A percentile compares a stretch with the other conserved stretches of the same genome.
Evolutionary conservation across 2,888 invertebrate genomes (phyloP).

Genomic region (Cheilosia impressa): DNA sequence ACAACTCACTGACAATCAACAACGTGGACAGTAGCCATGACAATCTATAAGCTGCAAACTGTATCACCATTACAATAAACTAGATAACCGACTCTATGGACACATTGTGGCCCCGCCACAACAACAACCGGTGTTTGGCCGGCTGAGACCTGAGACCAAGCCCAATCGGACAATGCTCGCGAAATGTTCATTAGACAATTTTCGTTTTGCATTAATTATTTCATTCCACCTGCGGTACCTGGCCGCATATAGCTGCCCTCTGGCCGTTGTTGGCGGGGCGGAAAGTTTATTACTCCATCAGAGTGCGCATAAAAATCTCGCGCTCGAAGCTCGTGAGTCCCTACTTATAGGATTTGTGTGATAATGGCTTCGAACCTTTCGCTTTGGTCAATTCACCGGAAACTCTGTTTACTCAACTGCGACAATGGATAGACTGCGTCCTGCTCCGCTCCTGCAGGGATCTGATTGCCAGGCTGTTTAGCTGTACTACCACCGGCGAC

Average conservation of each 20-base stretch:
- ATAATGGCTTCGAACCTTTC: slow-evolving; percentile 70
- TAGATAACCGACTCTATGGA: slow-evolving; percentile 59
- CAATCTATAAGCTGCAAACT: slow-evolving; percentile 72
- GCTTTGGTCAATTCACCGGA: slow-evolving; percentile 69
- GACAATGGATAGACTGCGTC: slow-evolving; percentile 52
- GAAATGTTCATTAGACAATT: slow-evolving; percentile 75
- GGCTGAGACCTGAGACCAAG: slow-evolving; percentile 69
- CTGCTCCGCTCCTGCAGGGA: slow-evolving; percentile 49
- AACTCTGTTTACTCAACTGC: slow-evolving; percentile 73
- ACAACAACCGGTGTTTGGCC: slow-evolving; percentile 46
- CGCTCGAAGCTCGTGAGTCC: slow-evolving; percentile 67
- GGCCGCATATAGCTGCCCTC: background rate
- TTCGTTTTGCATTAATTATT: slow-evolving; percentile 75
- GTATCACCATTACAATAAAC: slow-evolving; percentile 73
- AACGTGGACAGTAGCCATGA: slow-evolving; percentile 63
- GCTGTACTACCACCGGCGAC: background rate
- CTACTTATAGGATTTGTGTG: slow-evolving; percentile 73
- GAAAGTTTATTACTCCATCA: slow-evolving; percentile 70
- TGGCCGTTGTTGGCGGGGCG: slow-evolving; percentile 27
- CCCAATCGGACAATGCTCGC: slow-evolving; percentile 75
- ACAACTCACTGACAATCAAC: slow-evolving; percentile 64
- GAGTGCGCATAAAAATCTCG: slow-evolving; percentile 52
- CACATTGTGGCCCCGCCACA: slow-evolving; percentile 42
- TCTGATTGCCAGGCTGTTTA: background rate
- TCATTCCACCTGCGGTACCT: slow-evolving; percentile 72